Percentiles rank a stretch among this genome's conserved stretches.
Conservation (phyloP, 2,888 invertebrate genomes). For the Drosophila paracracens region DNA sequence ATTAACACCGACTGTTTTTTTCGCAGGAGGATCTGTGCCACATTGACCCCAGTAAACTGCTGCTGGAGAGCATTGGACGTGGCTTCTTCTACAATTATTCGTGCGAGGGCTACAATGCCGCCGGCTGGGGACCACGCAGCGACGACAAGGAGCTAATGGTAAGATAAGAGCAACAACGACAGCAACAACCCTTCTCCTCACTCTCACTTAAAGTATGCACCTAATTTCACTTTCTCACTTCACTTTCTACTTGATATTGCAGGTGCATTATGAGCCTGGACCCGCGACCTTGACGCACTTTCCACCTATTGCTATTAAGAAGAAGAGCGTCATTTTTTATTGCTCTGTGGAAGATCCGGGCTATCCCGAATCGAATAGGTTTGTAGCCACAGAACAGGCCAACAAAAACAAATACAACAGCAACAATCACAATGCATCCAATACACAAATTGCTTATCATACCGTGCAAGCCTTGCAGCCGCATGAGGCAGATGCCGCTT, state of each 20-base stretch:
- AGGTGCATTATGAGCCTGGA: conserved; percentile 90
- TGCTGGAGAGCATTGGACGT: conserved; percentile 93
- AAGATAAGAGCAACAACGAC: conserved; percentile 7
- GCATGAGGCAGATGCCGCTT: conserved; percentile 80
- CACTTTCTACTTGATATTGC: not conserved
- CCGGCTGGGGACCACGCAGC: conserved; percentile 94
- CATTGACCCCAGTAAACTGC: conserved; percentile 93
- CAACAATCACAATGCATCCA: conserved; percentile 44
- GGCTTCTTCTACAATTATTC: conserved; percentile 97
- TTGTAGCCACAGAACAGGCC: conserved; percentile 73
- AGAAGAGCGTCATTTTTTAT: conserved; percentile 91
- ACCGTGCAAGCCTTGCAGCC: conserved; percentile 79
- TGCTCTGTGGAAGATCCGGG: conserved; percentile 94
- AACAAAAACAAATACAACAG: conserved; percentile 12
- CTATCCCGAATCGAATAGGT: conserved; percentile 88
- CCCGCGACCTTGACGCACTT: conserved; percentile 91
- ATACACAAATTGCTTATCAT: conserved; percentile 71
- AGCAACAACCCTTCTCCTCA: not conserved
- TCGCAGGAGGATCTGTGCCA: conserved; percentile 90
- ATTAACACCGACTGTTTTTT: not conserved
- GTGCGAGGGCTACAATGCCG: conserved; percentile 94
- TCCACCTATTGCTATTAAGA: conserved; percentile 92
- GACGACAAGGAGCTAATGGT: conserved; percentile 92
- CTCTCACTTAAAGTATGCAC: not conserved
- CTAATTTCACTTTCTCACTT: not conserved